Base-by-base conservation (phyloP, 2,888 invertebrate genomes). In the Plebejus melissa region DNA sequence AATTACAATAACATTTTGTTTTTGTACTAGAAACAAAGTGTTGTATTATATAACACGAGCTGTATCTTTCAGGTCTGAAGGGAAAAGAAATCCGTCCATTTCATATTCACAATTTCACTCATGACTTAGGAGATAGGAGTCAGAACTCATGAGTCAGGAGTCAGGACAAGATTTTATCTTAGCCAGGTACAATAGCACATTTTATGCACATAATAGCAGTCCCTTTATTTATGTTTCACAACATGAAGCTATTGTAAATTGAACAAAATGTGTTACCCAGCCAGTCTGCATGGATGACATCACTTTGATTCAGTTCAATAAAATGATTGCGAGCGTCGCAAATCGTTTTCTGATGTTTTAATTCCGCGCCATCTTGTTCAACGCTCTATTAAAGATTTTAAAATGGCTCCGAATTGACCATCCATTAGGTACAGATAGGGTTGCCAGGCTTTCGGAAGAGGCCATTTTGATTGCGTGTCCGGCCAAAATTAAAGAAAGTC, bases 341-440 rank as follows among this genome's bases (percentile, higher is more conserved):
- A 72, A 72, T 72, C 72, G 72, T 32, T 72, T 72, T 72, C 72
- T 54, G 54, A 72, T 72, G 46, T 72, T 72, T 72, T 72, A 72
- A 72, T 72, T 72, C 71, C 28, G 41, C 46, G 54, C 72, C 72
- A 72, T 72, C 72, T 72, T 72, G 72, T 50, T 72, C 13, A 54
- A 50, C 54, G 72, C 54, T 72, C 72, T 54, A 72, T 72, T 54
- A 72, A 72, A 72, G 54, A 69, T 75, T 54, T 75, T 41, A 71
- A 70, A 71, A 74, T 76, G 41, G 60, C 58, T 76, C 57, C 46
- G 41, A 74, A 76, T 65, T 76, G 74, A 74, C 71, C 11, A 7
- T 46, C 69, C 75, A 70, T 76, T 74, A 36, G 74, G 50, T 60
- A 74, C 16, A 54, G 54, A 54, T 54, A 46, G 46, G 46, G 46